These are phyloP conservation scores for Clunio marinus DNA, from an alignment of 2,888 invertebrate genomes.

Conservation along the genomic window DNA sequence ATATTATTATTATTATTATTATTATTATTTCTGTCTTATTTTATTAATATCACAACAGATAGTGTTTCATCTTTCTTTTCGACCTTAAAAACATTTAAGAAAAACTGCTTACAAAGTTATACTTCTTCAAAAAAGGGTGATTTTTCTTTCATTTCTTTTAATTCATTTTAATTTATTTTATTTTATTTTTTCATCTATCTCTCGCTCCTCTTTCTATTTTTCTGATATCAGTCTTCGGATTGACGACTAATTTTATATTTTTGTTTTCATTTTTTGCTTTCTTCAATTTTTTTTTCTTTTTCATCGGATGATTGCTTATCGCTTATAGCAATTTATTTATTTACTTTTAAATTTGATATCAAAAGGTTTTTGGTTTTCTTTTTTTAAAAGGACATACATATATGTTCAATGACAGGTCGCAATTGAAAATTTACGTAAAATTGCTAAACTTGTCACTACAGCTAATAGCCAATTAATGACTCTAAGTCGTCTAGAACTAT, in stretches of 20 bases:
- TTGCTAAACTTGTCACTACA: neutral
- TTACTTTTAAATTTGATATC: too few relatives aligned
- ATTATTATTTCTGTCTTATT: neutral
- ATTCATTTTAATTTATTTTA: too few relatives aligned
- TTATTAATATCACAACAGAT: constrained; percentile 10
- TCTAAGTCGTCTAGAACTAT: neutral
- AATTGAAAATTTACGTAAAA: too few relatives aligned
- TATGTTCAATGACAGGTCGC: too few relatives aligned
- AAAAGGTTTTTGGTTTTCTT: too few relatives aligned
- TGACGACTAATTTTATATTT: neutral
- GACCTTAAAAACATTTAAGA: neutral
- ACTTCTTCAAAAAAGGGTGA: neutral
- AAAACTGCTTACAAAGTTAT: neutral
- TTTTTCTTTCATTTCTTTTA: too few relatives aligned
- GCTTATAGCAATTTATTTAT: neutral
- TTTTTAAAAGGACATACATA: too few relatives aligned
- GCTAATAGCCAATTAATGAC: neutral
- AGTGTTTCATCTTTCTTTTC: neutral
- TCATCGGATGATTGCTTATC: neutral
- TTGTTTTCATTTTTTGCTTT: too few relatives aligned
- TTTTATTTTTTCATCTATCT: too few relatives aligned
- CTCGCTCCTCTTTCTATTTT: too few relatives aligned
- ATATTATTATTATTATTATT: neutral
- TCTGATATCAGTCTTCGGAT: too few relatives aligned
- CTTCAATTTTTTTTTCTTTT: too few relatives aligned